These are phyloP conservation scores for Zelostemma sp. DNA, from an alignment of 1,140 invertebrate genomes.

Conservation along the genomic window DNA sequence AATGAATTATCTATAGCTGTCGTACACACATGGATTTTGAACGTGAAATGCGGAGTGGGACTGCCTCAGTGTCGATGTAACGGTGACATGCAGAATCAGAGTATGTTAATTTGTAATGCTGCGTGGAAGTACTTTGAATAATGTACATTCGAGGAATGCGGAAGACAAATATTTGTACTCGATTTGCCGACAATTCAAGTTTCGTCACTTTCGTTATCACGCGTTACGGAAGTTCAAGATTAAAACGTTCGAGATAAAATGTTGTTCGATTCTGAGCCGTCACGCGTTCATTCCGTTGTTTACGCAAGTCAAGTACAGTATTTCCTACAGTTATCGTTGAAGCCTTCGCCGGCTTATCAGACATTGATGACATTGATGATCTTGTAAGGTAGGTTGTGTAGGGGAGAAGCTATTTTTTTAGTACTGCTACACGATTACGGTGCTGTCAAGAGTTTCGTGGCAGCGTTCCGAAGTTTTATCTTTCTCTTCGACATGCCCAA, in stretches of 20 bases:
- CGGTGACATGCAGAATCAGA: constrained; percentile 43
- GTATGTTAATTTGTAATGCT: neutral
- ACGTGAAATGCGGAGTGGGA: constrained; percentile 25
- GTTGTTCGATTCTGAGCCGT: constrained; percentile 38
- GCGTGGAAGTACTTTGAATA: too few relatives aligned
- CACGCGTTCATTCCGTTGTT: constrained; percentile 41
- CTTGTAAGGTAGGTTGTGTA: constrained; percentile 42
- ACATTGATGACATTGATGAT: constrained; percentile 47
- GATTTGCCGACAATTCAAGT: too few relatives aligned
- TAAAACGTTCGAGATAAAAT: too few relatives aligned
- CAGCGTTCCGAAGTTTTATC: constrained; percentile 43
- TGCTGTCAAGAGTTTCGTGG: constrained; percentile 44
- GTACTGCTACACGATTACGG: constrained; percentile 43
- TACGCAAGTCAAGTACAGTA: constrained; percentile 48
- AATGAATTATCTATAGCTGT: constrained; percentile 44
- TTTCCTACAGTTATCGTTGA: constrained; percentile 47
- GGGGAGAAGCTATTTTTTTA: constrained; percentile 41
- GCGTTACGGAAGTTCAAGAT: too few relatives aligned
- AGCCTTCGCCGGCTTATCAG: constrained; percentile 40
- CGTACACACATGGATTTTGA: constrained; percentile 37
- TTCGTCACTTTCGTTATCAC: too few relatives aligned
- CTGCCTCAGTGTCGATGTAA: constrained; percentile 42
- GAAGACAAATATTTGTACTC: too few relatives aligned
- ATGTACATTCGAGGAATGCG: too few relatives aligned
- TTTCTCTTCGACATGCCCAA: too few relatives aligned